A percentile compares a stretch with the other conserved stretches of the same genome.
phyloP scores from a whole-genome alignment of 2,797 vertebrate species.

The Nasua narica region DNA sequence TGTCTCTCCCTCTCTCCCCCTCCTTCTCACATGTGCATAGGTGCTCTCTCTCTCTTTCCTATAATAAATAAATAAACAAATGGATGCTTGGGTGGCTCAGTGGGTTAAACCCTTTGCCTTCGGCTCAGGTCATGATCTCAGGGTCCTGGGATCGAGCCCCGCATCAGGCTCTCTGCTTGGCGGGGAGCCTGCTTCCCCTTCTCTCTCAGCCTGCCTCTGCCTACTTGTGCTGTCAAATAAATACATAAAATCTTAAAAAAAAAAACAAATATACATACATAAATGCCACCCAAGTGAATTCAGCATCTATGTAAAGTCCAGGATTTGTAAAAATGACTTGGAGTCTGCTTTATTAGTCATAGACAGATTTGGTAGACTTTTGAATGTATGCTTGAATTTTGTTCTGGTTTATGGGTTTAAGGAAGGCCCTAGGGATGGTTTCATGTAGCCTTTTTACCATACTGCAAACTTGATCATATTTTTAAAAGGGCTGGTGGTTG shows the following conservation, averaged over 20 bases:
- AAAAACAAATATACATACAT: not conserved
- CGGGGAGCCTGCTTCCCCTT: too few relatives aligned
- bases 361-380: not conserved
- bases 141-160: too few relatives aligned
- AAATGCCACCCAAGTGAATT: not conserved
- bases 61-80: not conserved
- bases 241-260: too few relatives aligned
- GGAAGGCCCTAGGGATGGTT: not conserved
- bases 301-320: not conserved
- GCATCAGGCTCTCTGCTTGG: too few relatives aligned
- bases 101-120: too few relatives aligned
- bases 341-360: not conserved
- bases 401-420: not conserved
- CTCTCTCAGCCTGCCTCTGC: too few relatives aligned
- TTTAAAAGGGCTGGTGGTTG: not conserved
- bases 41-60: not conserved
- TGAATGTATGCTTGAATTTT: not conserved
- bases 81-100: too few relatives aligned
- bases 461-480: fast-evolving
- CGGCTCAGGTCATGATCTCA: too few relatives aligned
- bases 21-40: not conserved
- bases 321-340: not conserved
- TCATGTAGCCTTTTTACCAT: not conserved
- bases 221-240: too few relatives aligned
- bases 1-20: not conserved